Evolutionary conservation across 2,797 vertebrate genomes (phyloP), one percentile per base, ranked within the genome.

Genomic region (Gymnopithys bicolor): DNA sequence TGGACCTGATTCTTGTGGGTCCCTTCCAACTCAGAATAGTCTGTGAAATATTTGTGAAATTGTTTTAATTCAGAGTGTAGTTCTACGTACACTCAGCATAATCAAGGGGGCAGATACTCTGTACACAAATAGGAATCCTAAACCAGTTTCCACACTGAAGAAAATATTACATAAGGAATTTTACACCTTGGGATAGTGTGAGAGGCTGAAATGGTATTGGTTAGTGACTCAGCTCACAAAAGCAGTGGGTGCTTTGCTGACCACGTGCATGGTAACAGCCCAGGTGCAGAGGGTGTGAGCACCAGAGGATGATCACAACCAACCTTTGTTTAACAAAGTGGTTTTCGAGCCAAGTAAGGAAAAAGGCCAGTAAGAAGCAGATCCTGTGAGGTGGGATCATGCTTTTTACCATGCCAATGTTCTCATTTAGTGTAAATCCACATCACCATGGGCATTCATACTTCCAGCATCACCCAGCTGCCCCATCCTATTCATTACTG

Each of bases 361-460:
- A 51, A 51, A 55, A 55, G 19, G 53, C 53, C 53, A n/a, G 2
- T 22, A 55, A 55, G 53, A 22, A 55, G 32, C 53, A 55, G 32
- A 55, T 55, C 32, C 53, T 22, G 53, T n/a, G 53, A n/a, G 32
- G 53, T n/a, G 53, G 53, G 15, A 51, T 51, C 25, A 51, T 17
- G 49, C 25, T 51, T 51, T 17, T 51, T 51, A 55, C 32, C 53
- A n/a, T 55, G 53, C 19, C 53, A 55, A 9, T n/a, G 53, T 13
- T n/a, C 53, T 55, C 41, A 43, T 43, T 43, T 43, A 43, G 28
- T 3, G 23, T 32, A 51, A 79, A 71, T 58, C 28, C 17, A 7
- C 30, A 78, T 21, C 46, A 49, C 11, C 24, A 12, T 0, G 0
- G 27, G 16, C 33, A 41, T 16, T 49, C 19, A 4, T 18, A 41